phyloP scores from a whole-genome alignment of 2,797 vertebrate genomes.

The Cebuella pygmaea region DNA sequence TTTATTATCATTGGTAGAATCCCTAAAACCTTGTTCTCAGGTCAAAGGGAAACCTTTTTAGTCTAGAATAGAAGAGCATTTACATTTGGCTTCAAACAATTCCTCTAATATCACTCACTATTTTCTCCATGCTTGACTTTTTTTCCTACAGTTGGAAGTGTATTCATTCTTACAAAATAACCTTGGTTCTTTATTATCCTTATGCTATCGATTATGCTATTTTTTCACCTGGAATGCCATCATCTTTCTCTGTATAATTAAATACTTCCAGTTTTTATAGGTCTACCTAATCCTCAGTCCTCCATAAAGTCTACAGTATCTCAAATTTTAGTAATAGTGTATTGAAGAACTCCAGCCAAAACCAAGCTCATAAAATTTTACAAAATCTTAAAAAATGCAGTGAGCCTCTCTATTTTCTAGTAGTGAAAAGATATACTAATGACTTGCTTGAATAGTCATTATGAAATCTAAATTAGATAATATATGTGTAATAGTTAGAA shows the following conservation, averaged over 20 bases:
- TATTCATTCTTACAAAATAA: background rate
- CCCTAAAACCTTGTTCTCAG: background rate
- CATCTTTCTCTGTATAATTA: background rate
- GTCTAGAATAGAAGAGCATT: background rate
- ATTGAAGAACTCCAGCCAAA: background rate
- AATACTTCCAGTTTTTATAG: background rate
- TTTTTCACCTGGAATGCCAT: background rate
- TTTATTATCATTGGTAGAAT: background rate
- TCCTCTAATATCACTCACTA: background rate
- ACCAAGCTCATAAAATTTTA: background rate
- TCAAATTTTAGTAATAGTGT: background rate
- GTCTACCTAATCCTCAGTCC: background rate
- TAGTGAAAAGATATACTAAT: background rate
- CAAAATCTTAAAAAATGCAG: background rate
- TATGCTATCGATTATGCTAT: background rate
- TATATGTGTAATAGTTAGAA: background rate
- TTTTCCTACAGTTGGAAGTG: background rate
- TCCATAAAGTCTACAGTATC: background rate
- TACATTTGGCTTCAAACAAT: background rate
- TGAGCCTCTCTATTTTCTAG: background rate
- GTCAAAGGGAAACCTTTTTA: background rate
- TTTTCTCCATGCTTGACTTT: background rate
- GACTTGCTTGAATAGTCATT: background rate
- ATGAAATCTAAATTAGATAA: background rate
- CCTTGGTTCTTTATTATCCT: background rate